Percentiles rank a stretch among this genome's conserved stretches.
Evolutionary conservation across 2,797 vertebrate species (phyloP).

Genomic region (Ambastaia sidthimunki): DNA sequence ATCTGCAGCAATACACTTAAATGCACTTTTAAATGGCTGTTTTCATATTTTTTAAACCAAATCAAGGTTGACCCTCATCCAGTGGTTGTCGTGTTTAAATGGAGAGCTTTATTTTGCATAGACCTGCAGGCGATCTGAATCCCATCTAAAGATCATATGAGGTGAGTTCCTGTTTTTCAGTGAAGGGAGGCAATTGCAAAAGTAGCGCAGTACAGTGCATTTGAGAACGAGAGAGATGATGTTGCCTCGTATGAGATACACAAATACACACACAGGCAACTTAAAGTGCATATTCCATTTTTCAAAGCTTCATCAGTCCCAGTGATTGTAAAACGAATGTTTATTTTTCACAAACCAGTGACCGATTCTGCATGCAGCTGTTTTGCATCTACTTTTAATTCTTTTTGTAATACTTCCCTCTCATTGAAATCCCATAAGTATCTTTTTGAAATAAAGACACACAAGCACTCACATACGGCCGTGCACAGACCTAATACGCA

Average conservation of each 20-base stretch:
- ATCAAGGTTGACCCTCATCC: constrained; percentile 19
- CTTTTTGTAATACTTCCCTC: constrained; percentile 57
- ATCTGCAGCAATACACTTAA: neutral
- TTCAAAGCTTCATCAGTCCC: constrained; percentile 33
- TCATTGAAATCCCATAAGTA: constrained; percentile 53
- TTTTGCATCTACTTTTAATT: constrained; percentile 60
- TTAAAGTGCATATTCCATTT: constrained; percentile 15
- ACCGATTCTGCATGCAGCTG: constrained; percentile 51
- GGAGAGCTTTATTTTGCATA: constrained; percentile 15
- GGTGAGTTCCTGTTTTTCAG: constrained; percentile 4
- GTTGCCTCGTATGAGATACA: neutral
- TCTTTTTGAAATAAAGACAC: constrained; percentile 55
- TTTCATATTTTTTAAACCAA: constrained; percentile 5
- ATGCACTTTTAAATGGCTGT: neutral
- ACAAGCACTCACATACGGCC: neutral
- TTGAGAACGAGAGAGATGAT: neutral
- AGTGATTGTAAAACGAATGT: constrained; percentile 48
- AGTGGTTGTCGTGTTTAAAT: neutral
- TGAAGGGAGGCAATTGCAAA: neutral
- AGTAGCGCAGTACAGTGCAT: neutral
- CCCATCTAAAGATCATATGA: neutral
- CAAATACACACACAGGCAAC: neutral
- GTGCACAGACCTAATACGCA: constrained; percentile 28
- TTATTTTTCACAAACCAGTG: constrained; percentile 49
- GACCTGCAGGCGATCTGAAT: neutral